These are phyloP conservation scores for Argopecten irradians DNA, from an alignment of 1,140 invertebrate species.

Conservation along the genomic window DNA sequence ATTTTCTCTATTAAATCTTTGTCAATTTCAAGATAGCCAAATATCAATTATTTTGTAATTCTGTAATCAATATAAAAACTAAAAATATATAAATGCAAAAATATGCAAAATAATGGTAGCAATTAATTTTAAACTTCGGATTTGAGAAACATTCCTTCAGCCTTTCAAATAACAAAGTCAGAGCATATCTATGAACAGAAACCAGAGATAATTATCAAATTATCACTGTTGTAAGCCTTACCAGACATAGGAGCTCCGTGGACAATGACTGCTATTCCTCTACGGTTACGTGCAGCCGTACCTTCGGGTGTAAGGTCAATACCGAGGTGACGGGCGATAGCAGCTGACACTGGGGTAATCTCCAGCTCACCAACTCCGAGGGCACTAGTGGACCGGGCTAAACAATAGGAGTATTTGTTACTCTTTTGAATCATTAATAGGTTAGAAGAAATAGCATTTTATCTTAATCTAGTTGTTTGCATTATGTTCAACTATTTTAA, in stretches of 20 bases:
- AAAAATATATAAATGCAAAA: too few species aligned
- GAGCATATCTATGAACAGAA: background rate
- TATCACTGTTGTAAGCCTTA: conserved; percentile 49
- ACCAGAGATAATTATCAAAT: background rate
- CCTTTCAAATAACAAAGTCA: background rate
- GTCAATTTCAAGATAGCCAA: too few species aligned
- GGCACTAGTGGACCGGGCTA: conserved; percentile 56
- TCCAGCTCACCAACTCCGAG: conserved; percentile 75
- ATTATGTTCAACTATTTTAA: too few species aligned
- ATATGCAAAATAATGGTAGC: background rate
- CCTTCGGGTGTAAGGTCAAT: conserved; percentile 76
- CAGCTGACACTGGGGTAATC: conserved; percentile 76
- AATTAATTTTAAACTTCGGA: too few species aligned
- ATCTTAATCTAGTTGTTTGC: too few species aligned
- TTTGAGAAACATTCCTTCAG: too few species aligned
- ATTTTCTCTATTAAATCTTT: too few species aligned
- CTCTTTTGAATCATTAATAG: too few species aligned
- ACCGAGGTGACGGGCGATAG: conserved; percentile 76
- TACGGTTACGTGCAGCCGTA: conserved; percentile 74
- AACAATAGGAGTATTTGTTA: too few species aligned
- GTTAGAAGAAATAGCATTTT: too few species aligned
- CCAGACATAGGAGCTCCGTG: conserved; percentile 76
- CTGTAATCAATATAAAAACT: too few species aligned
- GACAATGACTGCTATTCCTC: conserved; percentile 76
- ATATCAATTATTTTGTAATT: too few species aligned